A percentile compares a stretch with the other conserved stretches of the same genome.
phyloP scores from a whole-genome alignment of 2,113 vertebrate species.

The Melanerpes formicivorus region DNA sequence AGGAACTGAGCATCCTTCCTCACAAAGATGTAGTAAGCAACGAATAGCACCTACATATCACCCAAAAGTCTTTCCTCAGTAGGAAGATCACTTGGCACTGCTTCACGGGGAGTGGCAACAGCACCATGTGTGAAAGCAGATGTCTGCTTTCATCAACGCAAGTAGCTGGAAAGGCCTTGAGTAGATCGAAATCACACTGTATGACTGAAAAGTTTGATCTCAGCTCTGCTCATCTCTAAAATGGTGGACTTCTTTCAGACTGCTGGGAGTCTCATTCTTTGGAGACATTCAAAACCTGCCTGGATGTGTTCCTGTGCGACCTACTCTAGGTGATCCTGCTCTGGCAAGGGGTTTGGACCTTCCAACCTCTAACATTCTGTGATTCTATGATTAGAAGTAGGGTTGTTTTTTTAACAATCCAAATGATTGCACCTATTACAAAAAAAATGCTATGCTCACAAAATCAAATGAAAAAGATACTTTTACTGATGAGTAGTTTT shows the following conservation, averaged over 20 bases:
- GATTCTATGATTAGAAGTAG: too few species aligned
- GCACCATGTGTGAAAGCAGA: background rate
- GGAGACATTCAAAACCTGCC: too few species aligned
- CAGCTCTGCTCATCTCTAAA: background rate
- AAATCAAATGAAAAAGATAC: background rate
- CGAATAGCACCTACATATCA: accelerated
- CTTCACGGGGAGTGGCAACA: background rate
- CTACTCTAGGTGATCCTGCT: too few species aligned
- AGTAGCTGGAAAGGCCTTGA: background rate
- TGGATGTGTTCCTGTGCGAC: too few species aligned
- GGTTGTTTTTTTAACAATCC: background rate
- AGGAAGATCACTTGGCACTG: too few species aligned
- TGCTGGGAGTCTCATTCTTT: too few species aligned
- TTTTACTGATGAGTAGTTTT: background rate
- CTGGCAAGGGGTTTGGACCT: too few species aligned
- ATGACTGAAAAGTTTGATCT: background rate
- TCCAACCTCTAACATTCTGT: background rate
- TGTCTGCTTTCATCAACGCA: background rate
- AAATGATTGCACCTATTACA: background rate
- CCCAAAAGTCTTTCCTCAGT: background rate
- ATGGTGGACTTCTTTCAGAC: background rate
- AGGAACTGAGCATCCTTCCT: accelerated
- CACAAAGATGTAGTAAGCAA: accelerated
- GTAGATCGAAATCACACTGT: background rate
- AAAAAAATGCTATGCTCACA: background rate